These are phyloP conservation scores for Tridacna gigas DNA, from an alignment of 2,888 invertebrate genomes.

Conservation along the genomic window DNA sequence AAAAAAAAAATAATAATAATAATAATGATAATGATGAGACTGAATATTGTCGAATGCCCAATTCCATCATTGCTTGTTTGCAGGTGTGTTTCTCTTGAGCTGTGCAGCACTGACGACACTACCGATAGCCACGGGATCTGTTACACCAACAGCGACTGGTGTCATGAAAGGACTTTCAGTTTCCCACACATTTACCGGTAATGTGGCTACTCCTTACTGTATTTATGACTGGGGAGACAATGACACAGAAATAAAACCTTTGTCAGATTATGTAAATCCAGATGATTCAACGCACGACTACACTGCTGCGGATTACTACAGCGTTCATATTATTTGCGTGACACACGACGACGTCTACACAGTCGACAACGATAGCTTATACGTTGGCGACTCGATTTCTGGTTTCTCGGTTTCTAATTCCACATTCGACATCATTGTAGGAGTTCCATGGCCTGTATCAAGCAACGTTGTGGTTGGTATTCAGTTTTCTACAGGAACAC, in stretches of 20 bases:
- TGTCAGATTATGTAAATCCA: not conserved
- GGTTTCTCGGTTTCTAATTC: constrained; percentile 21
- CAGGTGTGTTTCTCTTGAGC: not conserved
- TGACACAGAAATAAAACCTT: not conserved
- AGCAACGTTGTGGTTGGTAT: constrained; percentile 3
- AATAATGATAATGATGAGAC: too few species aligned
- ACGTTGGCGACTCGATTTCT: constrained; percentile 33
- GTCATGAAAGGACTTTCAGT: not conserved
- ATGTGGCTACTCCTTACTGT: constrained; percentile 2
- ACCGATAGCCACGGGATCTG: not conserved
- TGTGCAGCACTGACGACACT: not conserved
- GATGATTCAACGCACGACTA: not conserved
- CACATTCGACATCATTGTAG: constrained; percentile 18
- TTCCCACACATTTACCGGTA: not conserved
- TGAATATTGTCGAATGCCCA: too few species aligned
- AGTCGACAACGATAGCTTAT: not conserved
- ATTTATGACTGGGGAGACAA: constrained; percentile 18
- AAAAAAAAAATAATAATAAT: too few species aligned
- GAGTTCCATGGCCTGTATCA: constrained; percentile 6
- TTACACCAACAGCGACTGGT: not conserved
- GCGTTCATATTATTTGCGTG: constrained; percentile 10
- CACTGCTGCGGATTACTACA: constrained; percentile 1
- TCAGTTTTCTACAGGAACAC: not conserved
- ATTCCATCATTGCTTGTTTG: not conserved
- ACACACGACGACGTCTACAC: not conserved